phyloP scores from a whole-genome alignment of 2,113 vertebrate genomes.

The Acrocephalus kingi region DNA sequence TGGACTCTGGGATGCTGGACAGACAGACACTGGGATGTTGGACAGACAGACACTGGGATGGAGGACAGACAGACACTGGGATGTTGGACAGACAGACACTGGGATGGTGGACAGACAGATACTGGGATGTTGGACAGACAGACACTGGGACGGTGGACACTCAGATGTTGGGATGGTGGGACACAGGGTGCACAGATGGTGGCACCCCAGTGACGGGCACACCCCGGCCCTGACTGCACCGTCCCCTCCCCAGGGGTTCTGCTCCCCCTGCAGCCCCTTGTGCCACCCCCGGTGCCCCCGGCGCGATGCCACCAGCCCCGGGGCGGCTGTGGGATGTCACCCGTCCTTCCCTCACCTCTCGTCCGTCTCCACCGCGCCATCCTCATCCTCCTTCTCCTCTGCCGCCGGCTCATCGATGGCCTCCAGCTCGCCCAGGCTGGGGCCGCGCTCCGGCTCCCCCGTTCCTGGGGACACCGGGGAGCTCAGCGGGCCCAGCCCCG shows the following conservation, averaged over 20 bases:
- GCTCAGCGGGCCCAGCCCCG: neutral
- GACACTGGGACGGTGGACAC: fast-evolving
- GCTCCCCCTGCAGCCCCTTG: neutral
- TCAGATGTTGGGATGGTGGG: neutral
- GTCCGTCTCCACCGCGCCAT: neutral
- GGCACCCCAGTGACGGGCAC: fast-evolving
- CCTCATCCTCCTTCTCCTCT: constrained; percentile 32
- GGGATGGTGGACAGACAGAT: neutral
- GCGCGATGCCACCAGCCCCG: neutral
- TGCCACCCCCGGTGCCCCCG: fast-evolving
- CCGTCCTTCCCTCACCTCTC: neutral
- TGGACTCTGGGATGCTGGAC: fast-evolving
- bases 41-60: no score
- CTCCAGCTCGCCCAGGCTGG: neutral
- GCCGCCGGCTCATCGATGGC: neutral
- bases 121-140: fast-evolving
- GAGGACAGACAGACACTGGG: no score
- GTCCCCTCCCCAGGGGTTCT: neutral
- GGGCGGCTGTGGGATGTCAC: neutral
- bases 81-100: neutral
- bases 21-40: no score
- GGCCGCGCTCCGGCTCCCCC: neutral
- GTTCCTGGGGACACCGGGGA: neutral
- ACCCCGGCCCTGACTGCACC: neutral
- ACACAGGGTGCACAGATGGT: neutral